Evolutionary conservation across 2,888 invertebrate genomes (phyloP), one percentile per base, ranked within the genome.

Genomic region (Leptinotarsa haldemani): DNA sequence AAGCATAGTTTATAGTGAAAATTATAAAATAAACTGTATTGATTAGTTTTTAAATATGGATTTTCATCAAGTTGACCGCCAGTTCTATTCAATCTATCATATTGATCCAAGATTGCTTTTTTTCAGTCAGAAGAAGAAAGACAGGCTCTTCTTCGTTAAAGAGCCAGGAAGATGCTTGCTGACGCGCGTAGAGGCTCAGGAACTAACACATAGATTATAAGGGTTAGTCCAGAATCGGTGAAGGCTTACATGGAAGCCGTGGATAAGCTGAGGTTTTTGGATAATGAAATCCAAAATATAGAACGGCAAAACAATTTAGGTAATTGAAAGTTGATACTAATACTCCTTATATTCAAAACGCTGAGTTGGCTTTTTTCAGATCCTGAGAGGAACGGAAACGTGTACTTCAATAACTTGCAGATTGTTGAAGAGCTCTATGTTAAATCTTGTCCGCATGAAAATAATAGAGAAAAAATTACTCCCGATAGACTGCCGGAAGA

Each of bases 151-250:
- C 87, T 98, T 79, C 90, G 96, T 9, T 97, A 97, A 86, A 90
- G 97, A 85, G 98, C 98, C 74, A 91, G 97, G 80, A 93, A 94
- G 83, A 89, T 98, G 70, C 97, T 98, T 75, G 95, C 95, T 0
- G 96, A 97, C 85, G 96, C 96, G 1, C 90, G 95, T 81, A 90
- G 90, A 87, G 92, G 91, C 48, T 88, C 87, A 0, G 83, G 83
- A n/a, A 85, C 87, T 4, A 86, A 84, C 4, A 87, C 86, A 9
- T 87, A 87, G 80, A 85, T 88, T 50, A 87, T 87, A 40, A 82
- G 85, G 74, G 81, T 86, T 66, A 86, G 85, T 81, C 85, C 86
- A 4, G 86, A 86, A 63, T 77, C 82, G 3, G 70, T 84, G 18
- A 83, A 81, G 74, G 80, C 80, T 20, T 82, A 84, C 69, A 74